Evolutionary conservation across 2,797 vertebrate species (phyloP).

Genomic region (Enteromius paludinosus): DNA sequence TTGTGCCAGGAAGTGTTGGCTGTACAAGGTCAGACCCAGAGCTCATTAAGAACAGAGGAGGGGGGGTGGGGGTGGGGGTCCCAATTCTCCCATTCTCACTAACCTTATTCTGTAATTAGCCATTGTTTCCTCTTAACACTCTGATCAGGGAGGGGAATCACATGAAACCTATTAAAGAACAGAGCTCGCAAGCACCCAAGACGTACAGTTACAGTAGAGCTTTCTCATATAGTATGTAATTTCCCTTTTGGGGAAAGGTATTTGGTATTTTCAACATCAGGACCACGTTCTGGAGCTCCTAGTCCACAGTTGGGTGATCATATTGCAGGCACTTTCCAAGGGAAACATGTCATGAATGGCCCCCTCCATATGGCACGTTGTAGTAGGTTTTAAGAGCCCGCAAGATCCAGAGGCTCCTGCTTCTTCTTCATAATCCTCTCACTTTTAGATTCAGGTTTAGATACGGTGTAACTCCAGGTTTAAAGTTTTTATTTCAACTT

Average conservation of each 20-base stretch:
- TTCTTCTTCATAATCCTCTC: background rate
- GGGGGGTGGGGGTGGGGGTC: constrained; percentile 59
- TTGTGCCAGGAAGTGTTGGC: constrained; percentile 59
- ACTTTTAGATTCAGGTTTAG: constrained; percentile 30
- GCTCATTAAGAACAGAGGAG: constrained; percentile 67
- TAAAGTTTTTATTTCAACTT: background rate
- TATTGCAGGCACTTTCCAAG: background rate
- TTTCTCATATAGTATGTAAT: background rate
- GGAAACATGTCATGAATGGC: constrained; percentile 22
- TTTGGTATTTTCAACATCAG: constrained; percentile 3
- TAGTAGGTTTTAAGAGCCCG: constrained; percentile 36
- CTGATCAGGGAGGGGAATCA: constrained; percentile 60
- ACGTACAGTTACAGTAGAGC: constrained; percentile 50
- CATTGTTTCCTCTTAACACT: constrained; percentile 70
- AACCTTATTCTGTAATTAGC: constrained; percentile 76
- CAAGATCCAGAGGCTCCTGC: constrained; percentile 25
- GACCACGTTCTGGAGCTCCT: background rate
- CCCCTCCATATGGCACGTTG: constrained; percentile 18
- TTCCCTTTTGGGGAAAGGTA: background rate
- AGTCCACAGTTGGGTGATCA: constrained; percentile 15
- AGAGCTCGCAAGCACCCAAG: constrained; percentile 53
- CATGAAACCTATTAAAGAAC: constrained; percentile 61
- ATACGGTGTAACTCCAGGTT: background rate
- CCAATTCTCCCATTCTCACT: constrained; percentile 68
- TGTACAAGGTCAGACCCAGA: constrained; percentile 71